Base-by-base conservation (phyloP, 2,113 vertebrate genomes). In the Eleginops maclovinus region DNA sequence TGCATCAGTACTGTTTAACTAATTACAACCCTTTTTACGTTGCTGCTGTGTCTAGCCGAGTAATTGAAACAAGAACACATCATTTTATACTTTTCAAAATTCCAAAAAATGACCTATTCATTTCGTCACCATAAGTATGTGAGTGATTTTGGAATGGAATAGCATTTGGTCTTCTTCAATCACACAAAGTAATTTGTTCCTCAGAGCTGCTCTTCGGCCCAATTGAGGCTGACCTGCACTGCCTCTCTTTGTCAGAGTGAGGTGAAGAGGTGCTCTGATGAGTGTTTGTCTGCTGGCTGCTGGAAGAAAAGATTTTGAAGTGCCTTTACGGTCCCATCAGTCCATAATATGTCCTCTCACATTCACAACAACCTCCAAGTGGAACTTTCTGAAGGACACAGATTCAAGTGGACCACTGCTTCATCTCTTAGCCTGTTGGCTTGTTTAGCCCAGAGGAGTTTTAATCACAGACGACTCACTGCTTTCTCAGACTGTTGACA, bases 231-330 rank as follows among this genome's bases (percentile, higher is more conserved):
- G 58, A 70, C 53, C 50, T 17, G 12, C 15, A 3, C 63, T 55
- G 58, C 58, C 11, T 77, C 50, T 76, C 72, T 74, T 73, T 78
- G 69, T 85, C 31, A 40, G 46, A 81, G 74, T 8, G 53, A 80
- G 54, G 60, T 81, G 67, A 77, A 89, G 87, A 73, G 87, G 67
- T 47, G 46, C 70, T 69, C 43, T 56, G 80, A 70, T 40, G 64
- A 89, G 77, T 86, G 73, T 84, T 85, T 79, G 50, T 82, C 79
- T 76, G 66, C 72, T 55, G 67, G 24, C 62, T 74, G 60, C 31
- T 58, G 58, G 19, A n/a, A 31, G 54, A 79, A 82, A 84, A 61
- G 71, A 79, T 44, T 60, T 49, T 79, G 44, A 67, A 90, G 87
- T 81, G 73, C 21, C 55, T 75, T 61, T 61, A 31, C 16, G 0